Evolutionary conservation across 2,113 vertebrate species (phyloP).

Genomic region (Pao palembangensis): DNA sequence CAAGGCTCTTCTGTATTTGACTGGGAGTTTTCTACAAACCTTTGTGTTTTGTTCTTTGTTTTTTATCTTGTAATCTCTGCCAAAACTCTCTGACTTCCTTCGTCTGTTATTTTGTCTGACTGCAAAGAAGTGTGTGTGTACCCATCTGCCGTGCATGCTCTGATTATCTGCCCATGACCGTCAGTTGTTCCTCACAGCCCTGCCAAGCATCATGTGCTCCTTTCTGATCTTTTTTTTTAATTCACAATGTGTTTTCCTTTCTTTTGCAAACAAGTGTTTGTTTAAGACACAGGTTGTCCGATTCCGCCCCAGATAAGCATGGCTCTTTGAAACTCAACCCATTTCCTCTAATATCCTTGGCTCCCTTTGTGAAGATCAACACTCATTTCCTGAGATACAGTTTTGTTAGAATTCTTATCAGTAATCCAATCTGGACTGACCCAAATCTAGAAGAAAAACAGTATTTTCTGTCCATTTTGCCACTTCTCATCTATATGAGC

Average conservation of each 20-base stretch:
- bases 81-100: conserved; percentile 34
- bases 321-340: conserved; percentile 38
- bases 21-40: conserved; percentile 19
- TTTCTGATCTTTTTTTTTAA: conserved; percentile 8
- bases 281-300: conserved; percentile 29
- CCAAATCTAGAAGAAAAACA: conserved; percentile 41
- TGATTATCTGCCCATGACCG: conserved; percentile 32
- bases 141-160: conserved; percentile 35
- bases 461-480: conserved; percentile 12
- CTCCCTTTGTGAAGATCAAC: conserved; percentile 22
- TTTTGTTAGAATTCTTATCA: conserved; percentile 30
- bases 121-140: conserved; percentile 49
- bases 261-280: conserved; percentile 52
- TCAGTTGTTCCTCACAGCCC: conserved; percentile 26
- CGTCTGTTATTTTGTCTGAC: conserved; percentile 57
- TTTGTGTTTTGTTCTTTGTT: conserved; percentile 32
- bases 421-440: conserved; percentile 29
- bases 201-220: conserved; percentile 23
- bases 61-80: conserved; percentile 1
- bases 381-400: conserved; percentile 19
- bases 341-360: conserved; percentile 43
- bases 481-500: background rate
- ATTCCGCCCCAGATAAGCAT: conserved; percentile 24
- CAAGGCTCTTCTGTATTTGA: conserved; percentile 38
- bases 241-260: conserved; percentile 43